Base-by-base conservation (phyloP, 2,113 vertebrate species). In the Urocitellus parryii region DNA sequence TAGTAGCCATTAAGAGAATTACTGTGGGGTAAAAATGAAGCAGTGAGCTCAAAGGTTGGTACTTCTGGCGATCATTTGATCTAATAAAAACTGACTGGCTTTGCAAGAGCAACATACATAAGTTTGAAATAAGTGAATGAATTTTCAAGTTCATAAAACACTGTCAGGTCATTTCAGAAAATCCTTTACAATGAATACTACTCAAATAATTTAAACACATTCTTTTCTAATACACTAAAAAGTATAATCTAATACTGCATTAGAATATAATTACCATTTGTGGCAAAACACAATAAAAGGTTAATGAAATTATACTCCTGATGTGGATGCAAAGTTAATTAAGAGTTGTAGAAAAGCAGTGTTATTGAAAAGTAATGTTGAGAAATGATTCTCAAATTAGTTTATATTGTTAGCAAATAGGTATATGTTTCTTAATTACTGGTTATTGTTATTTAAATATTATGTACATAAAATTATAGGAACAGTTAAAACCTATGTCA, bases 1-100 rank as follows among this genome's bases (percentile, higher is more conserved):
- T 89, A 98, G 88, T 89, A 97, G 74, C 91, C 97, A 98, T 97
- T 98, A 98, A 95, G 67, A 96, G 72, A 98, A 98, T 98, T 96
- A 98, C 87, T 89, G 95, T 48, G 22, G 68, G 88, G 90, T 93
- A 95, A 98, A 96, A 97, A 97, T 8, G 77, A 98, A 98, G 79
- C 90, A 94, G 95, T 73, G 91, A 97, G 85, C 93, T 95, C 95
- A 97, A 98, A 98, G 97, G 58, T 97, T 97, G 97, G 39, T 95
- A 74, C 39, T 97, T 76, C 91, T 27, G 78, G 56, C 82, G 93
- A 85, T 94, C 87, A 97, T 95, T 24, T 93, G 67, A 96, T 97
- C 92, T 96, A 98, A 97, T 97, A 95, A 98, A 96, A 96, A 68
- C 14, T 53, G 65, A 79, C 77, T 88, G 17, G 16, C 79, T 98